phyloP scores from a whole-genome alignment of 2,113 vertebrate species.

The Megaceryle maxima region DNA sequence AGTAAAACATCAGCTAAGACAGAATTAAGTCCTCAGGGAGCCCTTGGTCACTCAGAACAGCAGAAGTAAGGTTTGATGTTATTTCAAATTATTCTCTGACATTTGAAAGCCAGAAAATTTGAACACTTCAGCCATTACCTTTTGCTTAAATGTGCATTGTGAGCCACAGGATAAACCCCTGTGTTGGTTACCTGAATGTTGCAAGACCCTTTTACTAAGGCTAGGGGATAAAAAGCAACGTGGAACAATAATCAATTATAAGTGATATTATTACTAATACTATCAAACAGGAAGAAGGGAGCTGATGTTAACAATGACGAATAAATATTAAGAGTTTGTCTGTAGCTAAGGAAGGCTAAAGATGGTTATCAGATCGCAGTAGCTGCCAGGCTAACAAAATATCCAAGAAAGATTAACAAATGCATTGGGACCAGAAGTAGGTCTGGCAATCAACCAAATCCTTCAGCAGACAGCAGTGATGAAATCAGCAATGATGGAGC shows the following conservation, averaged over 20 bases:
- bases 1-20: not conserved
- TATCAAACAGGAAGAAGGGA: not conserved
- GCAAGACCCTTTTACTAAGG: not conserved
- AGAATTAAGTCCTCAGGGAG: not conserved
- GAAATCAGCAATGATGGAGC: not conserved
- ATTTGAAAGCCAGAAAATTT: not conserved
- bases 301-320: not conserved
- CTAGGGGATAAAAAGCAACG: not conserved
- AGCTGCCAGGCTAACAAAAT: not conserved
- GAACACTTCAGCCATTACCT: not conserved
- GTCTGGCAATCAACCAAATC: not conserved
- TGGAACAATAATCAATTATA: not conserved
- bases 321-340: not conserved
- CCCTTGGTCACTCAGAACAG: not conserved
- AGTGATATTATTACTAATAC: not conserved
- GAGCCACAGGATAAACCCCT: not conserved
- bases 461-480: not conserved
- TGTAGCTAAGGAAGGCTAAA: not conserved
- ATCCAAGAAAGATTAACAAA: not conserved
- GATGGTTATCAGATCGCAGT: not conserved
- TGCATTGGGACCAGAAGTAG: not conserved
- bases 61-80: not conserved
- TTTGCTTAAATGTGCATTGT: not conserved
- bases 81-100: not conserved
- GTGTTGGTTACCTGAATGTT: not conserved